Evolutionary conservation across 2,888 invertebrate species (phyloP).

Genomic region (Diaphora mendica): DNA sequence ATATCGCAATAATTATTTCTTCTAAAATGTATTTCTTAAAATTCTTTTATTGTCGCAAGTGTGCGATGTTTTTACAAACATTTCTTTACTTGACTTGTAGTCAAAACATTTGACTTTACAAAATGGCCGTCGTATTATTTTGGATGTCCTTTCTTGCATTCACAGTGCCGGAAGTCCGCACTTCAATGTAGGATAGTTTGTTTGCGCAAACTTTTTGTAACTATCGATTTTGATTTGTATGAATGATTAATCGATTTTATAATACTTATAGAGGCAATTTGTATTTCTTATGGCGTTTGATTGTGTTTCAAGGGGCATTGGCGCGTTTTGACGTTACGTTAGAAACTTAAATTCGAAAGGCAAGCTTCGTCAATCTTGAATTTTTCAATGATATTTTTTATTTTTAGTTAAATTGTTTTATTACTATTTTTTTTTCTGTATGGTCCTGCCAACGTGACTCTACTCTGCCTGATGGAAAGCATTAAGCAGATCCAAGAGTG

Average conservation of each 20-base stretch:
- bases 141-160: slow-evolving; percentile 51
- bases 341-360: neutral
- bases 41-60: slow-evolving; percentile 72
- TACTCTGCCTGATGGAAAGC: no score
- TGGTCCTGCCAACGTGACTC: no score
- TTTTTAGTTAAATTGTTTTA: no score
- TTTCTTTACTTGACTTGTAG: slow-evolving; percentile 55
- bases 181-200: slow-evolving; percentile 53
- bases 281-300: slow-evolving; percentile 24
- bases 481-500: no score
- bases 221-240: slow-evolving; percentile 41
- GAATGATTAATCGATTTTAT: slow-evolving; percentile 66
- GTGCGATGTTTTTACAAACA: slow-evolving; percentile 50
- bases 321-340: neutral
- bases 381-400: no score
- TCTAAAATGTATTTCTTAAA: slow-evolving; percentile 60
- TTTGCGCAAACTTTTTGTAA: slow-evolving; percentile 57
- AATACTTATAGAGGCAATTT: slow-evolving; percentile 52
- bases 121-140: slow-evolving; percentile 61
- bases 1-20: slow-evolving; percentile 9
- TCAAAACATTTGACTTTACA: slow-evolving; percentile 78
- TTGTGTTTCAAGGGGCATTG: slow-evolving; percentile 23
- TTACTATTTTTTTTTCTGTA: no score
- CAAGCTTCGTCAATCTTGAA: neutral
- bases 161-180: slow-evolving; percentile 69